Base-by-base conservation (phyloP, 2,888 invertebrate genomes). In the Anoplius nigerrimus region DNA sequence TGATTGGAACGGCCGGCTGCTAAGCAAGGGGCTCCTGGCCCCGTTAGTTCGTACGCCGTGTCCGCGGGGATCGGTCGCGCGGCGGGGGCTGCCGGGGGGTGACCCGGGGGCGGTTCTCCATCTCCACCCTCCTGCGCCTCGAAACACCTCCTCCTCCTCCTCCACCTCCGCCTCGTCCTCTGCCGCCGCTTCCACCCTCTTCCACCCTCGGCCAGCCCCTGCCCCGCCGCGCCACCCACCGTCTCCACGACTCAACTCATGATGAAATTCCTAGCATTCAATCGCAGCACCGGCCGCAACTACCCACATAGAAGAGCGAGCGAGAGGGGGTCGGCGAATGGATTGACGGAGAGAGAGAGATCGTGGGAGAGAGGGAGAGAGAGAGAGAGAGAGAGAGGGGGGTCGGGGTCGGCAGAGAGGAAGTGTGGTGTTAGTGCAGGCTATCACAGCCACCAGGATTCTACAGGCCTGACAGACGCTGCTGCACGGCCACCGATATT, bases 221-320 rank as follows among this genome's bases (percentile, higher is more conserved):
- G 67, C 69, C 71, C 86, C 84, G 86, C 88, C 88, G 88, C 88
- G 87, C 34, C 34, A 34, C 34, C 34, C 34, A 88, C 76, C 81
- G 80, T 82, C 82, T 89, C 89, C 89, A 88, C 90, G 90, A 90
- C 90, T 90, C 84, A 82, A 85, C 87, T 87, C 87, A 86, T 88
- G 87, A 88, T 88, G 88, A 88, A 88, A 88, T 88, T 88, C 88
- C 87, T 88, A 84, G 87, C 87, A 88, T 88, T 88, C 88, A 87
- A 87, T 88, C 85, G 87, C 86, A 86, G 86, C 83, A 81, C 80
- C 82, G 82, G 85, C 85, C 82, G 81, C 86, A 85, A 81, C 84
- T 82, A 82, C 79, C 78, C 78, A 74, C 80, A 73, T 76, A 74
- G 60, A 68, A 53, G 45, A 65, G 45, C 21, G 66, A 51, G 60